phyloP scores from a whole-genome alignment of 1,140 invertebrate species.

The Pinna nobilis region DNA sequence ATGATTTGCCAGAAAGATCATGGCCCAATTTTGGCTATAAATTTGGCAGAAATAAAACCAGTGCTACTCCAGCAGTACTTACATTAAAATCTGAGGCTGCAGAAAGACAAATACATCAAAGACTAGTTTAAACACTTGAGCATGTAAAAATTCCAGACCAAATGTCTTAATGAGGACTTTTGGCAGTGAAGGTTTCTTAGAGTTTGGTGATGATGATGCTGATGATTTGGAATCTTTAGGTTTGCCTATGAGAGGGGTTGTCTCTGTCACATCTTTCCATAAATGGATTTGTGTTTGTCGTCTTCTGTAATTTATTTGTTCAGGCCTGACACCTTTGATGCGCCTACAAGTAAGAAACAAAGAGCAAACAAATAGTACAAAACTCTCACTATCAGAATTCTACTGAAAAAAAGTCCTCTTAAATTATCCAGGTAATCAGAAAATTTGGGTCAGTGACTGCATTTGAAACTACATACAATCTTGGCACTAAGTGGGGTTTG shows the following conservation, averaged over 20 bases:
- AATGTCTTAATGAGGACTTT: constrained; percentile 50
- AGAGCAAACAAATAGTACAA: not conserved
- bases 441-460: too few species aligned
- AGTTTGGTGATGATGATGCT: not conserved
- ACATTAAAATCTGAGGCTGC: constrained; percentile 54
- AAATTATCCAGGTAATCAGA: too few species aligned
- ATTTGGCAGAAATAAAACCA: too few species aligned
- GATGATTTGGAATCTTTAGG: not conserved
- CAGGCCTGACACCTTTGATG: not conserved
- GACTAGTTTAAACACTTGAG: constrained; percentile 54
- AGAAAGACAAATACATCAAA: constrained; percentile 51
- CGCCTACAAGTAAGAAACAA: not conserved
- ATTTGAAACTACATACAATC: too few species aligned
- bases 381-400: too few species aligned
- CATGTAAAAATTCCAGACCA: constrained; percentile 47
- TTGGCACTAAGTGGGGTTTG: too few species aligned
- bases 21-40: too few species aligned
- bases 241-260: not conserved
- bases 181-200: constrained; percentile 36
- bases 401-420: too few species aligned
- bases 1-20: too few species aligned
- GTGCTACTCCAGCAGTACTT: too few species aligned
- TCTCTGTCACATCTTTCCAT: not conserved
- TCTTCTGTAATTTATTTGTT: not conserved
- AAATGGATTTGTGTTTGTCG: not conserved